A percentile compares a stretch with the other conserved stretches of the same genome.
These are phyloP conservation scores for Arctopsyche grandis DNA, from an alignment of 1,140 invertebrate species.

Conservation along the genomic window DNA sequence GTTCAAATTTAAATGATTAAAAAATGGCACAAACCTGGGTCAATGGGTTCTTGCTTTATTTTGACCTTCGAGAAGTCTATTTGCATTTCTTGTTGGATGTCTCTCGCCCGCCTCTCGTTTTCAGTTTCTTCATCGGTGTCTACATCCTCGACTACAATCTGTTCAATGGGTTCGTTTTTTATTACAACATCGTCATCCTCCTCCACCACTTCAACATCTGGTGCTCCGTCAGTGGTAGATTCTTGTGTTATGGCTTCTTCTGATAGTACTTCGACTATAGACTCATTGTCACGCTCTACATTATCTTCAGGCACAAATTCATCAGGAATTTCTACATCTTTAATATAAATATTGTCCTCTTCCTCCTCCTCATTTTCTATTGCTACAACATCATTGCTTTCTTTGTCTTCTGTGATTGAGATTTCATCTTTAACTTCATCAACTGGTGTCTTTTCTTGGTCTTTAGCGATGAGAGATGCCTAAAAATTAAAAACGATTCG, in stretches of 20 bases:
- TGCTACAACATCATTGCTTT: conserved; percentile 58
- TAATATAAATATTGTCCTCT: conserved; percentile 55
- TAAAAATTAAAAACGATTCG: conserved; percentile 13
- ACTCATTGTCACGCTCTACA: conserved; percentile 66
- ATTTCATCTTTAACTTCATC: conserved; percentile 48
- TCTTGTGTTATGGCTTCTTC: conserved; percentile 50
- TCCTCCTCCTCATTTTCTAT: conserved; percentile 56
- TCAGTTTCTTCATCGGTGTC: conserved; percentile 65
- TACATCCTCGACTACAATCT: conserved; percentile 66
- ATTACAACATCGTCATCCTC: conserved; percentile 70
- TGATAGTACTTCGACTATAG: conserved; percentile 66
- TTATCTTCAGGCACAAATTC: conserved; percentile 59
- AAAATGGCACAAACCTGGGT: conserved; percentile 64
- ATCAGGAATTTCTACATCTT: conserved; percentile 65
- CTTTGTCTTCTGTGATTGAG: conserved; percentile 53
- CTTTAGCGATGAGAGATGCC: conserved; percentile 54
- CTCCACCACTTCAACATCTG: conserved; percentile 56
- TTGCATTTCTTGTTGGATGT: conserved; percentile 62
- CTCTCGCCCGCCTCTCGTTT: conserved; percentile 56
- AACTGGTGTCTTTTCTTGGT: conserved; percentile 58
- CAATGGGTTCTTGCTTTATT: conserved; percentile 70
- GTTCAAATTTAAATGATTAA: neutral
- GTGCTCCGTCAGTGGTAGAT: conserved; percentile 38
- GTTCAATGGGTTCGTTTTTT: conserved; percentile 65
- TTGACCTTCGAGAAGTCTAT: conserved; percentile 66